Evolutionary conservation across 2,113 vertebrate species (phyloP).

Genomic region (Tricholaema leucomelas): DNA sequence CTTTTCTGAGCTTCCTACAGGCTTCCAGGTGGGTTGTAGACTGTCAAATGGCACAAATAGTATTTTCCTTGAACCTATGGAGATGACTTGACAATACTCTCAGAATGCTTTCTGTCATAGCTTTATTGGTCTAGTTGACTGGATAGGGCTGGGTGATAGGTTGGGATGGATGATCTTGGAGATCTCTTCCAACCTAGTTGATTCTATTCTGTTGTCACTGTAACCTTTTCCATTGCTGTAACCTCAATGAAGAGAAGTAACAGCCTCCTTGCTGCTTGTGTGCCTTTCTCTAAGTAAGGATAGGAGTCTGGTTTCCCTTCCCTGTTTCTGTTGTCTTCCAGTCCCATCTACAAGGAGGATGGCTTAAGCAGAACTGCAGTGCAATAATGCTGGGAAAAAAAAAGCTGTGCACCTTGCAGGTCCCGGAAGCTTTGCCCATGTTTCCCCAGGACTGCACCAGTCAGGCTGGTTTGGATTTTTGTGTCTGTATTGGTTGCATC

Average conservation of each 20-base stretch:
- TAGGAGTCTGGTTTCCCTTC: background rate
- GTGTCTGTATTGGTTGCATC: background rate
- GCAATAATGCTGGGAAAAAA: background rate
- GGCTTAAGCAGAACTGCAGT: background rate
- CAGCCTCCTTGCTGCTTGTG: accelerated
- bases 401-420: background rate
- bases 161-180: too few relatives aligned
- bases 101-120: background rate
- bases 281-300: accelerated
- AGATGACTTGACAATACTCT: background rate
- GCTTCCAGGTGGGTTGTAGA: background rate
- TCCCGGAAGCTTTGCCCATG: background rate
- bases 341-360: background rate
- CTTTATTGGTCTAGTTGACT: too few relatives aligned
- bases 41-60: background rate
- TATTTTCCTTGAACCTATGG: background rate
- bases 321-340: background rate
- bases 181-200: too few relatives aligned
- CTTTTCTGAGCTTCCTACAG: background rate
- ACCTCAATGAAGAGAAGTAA: background rate
- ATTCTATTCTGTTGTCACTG: too few relatives aligned
- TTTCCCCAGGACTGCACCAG: background rate
- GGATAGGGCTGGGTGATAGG: too few relatives aligned
- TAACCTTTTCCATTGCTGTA: background rate
- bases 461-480: background rate